These are phyloP conservation scores for Eledone cirrhosa DNA, from an alignment of 2,888 invertebrate genomes.

Conservation along the genomic window DNA sequence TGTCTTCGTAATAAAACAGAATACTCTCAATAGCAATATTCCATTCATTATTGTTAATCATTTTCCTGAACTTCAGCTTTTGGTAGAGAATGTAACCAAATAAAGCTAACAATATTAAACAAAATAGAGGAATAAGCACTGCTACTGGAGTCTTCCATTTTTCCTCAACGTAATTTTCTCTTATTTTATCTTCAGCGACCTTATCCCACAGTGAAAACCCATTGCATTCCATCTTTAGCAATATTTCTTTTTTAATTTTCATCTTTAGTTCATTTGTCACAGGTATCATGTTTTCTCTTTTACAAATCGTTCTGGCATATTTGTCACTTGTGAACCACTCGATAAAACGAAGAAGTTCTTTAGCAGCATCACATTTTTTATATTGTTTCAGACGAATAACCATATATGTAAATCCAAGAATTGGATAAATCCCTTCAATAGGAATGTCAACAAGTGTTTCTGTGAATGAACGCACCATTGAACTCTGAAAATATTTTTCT, in stretches of 20 bases:
- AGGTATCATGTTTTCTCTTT: constrained; percentile 45
- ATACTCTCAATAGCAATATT: constrained; percentile 54
- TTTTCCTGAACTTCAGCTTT: constrained; percentile 42
- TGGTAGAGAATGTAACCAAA: constrained; percentile 45
- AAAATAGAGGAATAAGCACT: constrained; percentile 39
- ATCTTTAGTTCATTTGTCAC: constrained; percentile 40
- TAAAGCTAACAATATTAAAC: constrained; percentile 38
- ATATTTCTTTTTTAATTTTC: constrained; percentile 38
- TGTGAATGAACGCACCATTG: constrained; percentile 30
- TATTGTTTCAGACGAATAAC: constrained; percentile 44
- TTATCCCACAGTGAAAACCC: constrained; percentile 44
- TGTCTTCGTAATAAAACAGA: constrained; percentile 46
- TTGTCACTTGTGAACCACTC: constrained; percentile 51
- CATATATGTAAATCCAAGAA: constrained; percentile 59
- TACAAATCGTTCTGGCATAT: constrained; percentile 38
- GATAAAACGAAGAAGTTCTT: constrained; percentile 57
- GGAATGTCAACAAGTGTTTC: constrained; percentile 41
- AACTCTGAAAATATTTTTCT: constrained; percentile 31
- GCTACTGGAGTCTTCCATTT: constrained; percentile 47
- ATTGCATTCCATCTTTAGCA: constrained; percentile 50
- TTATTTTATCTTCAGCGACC: constrained; percentile 41
- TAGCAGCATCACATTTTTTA: constrained; percentile 47
- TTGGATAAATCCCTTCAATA: constrained; percentile 48
- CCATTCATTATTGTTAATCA: constrained; percentile 53
- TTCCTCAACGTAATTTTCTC: constrained; percentile 39